Conservation (phyloP, 2,113 vertebrate genomes). For the Platysteira castanea region DNA sequence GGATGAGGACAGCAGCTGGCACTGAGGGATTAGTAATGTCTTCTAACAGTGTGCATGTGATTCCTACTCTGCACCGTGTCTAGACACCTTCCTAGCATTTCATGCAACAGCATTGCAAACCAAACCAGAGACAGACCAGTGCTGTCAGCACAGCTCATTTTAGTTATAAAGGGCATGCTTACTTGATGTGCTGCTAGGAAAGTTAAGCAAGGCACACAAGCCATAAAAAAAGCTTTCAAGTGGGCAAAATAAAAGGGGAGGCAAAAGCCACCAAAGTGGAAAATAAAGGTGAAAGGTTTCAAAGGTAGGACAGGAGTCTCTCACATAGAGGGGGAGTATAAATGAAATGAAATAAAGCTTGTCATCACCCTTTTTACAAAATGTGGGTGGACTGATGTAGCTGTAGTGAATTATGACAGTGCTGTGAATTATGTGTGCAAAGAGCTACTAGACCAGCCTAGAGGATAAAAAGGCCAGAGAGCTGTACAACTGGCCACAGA, state of each 20-base stretch:
- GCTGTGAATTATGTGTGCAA: neutral
- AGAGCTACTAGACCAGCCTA: neutral
- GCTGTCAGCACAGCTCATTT: constrained; percentile 19
- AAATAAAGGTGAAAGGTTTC: neutral
- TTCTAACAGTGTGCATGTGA: neutral
- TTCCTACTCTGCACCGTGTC: neutral
- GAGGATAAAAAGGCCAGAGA: neutral
- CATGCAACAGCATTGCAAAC: neutral
- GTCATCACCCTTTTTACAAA: neutral
- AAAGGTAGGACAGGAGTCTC: neutral
- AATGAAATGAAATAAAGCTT: neutral
- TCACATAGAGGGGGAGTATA: neutral
- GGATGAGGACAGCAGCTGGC: neutral
- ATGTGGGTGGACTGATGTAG: neutral
- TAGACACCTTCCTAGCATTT: neutral
- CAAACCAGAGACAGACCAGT: neutral
- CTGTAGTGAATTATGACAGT: neutral
- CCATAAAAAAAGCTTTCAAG: neutral
- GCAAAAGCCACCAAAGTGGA: neutral
- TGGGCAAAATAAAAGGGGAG: neutral
- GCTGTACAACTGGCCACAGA: neutral
- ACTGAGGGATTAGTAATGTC: neutral
- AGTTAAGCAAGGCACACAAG: neutral
- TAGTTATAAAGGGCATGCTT: neutral
- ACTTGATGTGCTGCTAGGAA: neutral